Percentiles rank a stretch among this genome's conserved stretches.
Evolutionary conservation across 2,888 invertebrate genomes (phyloP).

Genomic region (Phymatocera aterrima): DNA sequence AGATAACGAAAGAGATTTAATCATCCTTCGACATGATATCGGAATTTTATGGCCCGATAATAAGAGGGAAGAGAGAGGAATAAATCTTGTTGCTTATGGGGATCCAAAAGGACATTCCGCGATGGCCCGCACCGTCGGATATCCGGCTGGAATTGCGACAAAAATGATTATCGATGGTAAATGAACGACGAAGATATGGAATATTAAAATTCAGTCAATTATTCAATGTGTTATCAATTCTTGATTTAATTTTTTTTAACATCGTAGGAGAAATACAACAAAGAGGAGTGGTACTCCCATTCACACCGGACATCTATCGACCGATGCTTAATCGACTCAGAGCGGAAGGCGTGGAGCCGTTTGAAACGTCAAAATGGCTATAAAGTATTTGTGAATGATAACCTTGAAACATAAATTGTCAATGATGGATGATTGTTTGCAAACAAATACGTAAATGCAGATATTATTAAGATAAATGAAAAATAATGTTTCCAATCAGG

Average conservation of each 20-base stretch:
- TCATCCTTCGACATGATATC: constrained; percentile 95
- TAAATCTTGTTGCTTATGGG: constrained; percentile 94
- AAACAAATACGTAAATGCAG: too few relatives aligned
- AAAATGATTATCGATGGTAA: constrained; percentile 98
- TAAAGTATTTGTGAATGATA: constrained; percentile 39
- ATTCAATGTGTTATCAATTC: too few relatives aligned
- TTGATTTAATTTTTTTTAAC: background rate
- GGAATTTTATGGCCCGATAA: constrained; percentile 95
- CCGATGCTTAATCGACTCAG: constrained; percentile 93
- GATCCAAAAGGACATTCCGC: constrained; percentile 91
- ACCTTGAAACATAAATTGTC: too few relatives aligned
- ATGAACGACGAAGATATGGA: constrained; percentile 51
- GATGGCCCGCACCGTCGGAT: constrained; percentile 96
- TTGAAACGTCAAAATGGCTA: constrained; percentile 80
- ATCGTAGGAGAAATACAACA: constrained; percentile 94
- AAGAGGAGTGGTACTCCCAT: constrained; percentile 94
- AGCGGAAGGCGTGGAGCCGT: constrained; percentile 87
- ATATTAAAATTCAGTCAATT: background rate
- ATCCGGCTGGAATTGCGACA: constrained; percentile 95
- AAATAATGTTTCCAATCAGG: too few relatives aligned
- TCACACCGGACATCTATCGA: constrained; percentile 93
- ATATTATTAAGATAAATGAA: too few relatives aligned
- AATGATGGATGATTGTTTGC: too few relatives aligned
- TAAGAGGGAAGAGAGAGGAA: constrained; percentile 86
- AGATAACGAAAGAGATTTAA: constrained; percentile 92